phyloP scores from a whole-genome alignment of 1,140 invertebrate genomes.

The Semibalanus balanoides region DNA sequence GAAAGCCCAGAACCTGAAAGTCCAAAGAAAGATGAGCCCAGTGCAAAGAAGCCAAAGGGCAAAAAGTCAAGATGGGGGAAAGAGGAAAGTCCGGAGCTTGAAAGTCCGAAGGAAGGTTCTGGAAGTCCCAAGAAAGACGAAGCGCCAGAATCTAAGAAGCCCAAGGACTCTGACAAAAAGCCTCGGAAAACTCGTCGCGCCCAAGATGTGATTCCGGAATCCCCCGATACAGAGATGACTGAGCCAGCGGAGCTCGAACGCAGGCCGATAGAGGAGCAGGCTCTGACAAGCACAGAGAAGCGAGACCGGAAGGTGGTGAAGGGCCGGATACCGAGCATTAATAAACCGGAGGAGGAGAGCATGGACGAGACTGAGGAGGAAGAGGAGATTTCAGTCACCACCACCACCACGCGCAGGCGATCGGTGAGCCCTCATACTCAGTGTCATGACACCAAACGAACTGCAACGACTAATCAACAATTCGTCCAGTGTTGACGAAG shows the following conservation, averaged over 20 bases:
- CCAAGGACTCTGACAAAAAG: not conserved
- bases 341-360: slow-evolving; percentile 9
- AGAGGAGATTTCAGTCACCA: slow-evolving; percentile 4
- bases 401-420: not conserved
- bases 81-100: not conserved
- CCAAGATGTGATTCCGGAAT: not conserved
- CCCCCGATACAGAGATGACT: not conserved
- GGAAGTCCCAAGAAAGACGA: too few species aligned
- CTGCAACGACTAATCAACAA: too few species aligned
- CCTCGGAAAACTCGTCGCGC: not conserved
- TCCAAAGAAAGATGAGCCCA: too few species aligned
- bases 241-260: slow-evolving; percentile 4
- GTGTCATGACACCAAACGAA: too few species aligned
- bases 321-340: slow-evolving; percentile 7
- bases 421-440: not conserved
- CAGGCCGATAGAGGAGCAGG: slow-evolving; percentile 3
- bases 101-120: too few species aligned
- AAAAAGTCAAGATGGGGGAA: slow-evolving; percentile 7
- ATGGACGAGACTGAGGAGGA: slow-evolving; percentile 6
- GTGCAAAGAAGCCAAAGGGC: slow-evolving; percentile 9
- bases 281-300: slow-evolving; percentile 8
- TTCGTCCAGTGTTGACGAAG: too few species aligned
- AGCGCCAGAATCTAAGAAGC: not conserved
- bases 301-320: slow-evolving; percentile 12
- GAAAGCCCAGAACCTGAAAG: not conserved